These are phyloP conservation scores for Cydia pomonella DNA, from an alignment of 1,140 invertebrate species.

Conservation along the genomic window DNA sequence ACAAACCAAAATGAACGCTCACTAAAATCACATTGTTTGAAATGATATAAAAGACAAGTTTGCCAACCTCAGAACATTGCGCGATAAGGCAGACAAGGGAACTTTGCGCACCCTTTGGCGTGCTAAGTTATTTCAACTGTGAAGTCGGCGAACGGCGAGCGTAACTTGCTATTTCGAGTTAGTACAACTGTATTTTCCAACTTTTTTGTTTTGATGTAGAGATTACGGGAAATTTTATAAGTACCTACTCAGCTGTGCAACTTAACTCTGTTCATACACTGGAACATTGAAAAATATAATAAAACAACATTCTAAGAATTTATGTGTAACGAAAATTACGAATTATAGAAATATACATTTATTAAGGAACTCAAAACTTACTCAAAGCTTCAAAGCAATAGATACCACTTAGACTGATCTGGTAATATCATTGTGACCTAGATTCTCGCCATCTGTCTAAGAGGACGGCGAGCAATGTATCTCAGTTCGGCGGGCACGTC, in stretches of 20 bases:
- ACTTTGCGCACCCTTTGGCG: constrained; percentile 25
- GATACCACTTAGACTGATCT: constrained; percentile 11
- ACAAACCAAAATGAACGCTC: constrained; percentile 3
- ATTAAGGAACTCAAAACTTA: neutral
- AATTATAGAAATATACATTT: neutral
- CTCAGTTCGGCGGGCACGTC: constrained; percentile 27
- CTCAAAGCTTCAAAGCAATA: neutral
- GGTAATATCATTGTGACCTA: constrained; percentile 6
- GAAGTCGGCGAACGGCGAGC: constrained; percentile 1
- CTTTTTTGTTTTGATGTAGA: constrained; percentile 11
- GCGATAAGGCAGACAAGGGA: constrained; percentile 29
- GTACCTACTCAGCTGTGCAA: neutral
- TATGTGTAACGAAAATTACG: neutral
- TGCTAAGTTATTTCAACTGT: constrained; percentile 32
- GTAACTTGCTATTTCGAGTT: constrained; percentile 5
- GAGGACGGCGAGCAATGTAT: constrained; percentile 17
- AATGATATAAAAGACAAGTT: constrained; percentile 32
- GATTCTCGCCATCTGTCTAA: constrained; percentile 22
- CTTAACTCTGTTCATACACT: neutral
- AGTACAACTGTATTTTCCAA: constrained; percentile 16
- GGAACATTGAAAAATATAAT: neutral
- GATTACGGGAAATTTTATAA: constrained; percentile 2
- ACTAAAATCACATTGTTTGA: constrained; percentile 28
- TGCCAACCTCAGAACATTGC: constrained; percentile 27
- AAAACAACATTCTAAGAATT: neutral